Base-by-base conservation (phyloP, 2,113 vertebrate genomes). In the Narcine bancroftii region DNA sequence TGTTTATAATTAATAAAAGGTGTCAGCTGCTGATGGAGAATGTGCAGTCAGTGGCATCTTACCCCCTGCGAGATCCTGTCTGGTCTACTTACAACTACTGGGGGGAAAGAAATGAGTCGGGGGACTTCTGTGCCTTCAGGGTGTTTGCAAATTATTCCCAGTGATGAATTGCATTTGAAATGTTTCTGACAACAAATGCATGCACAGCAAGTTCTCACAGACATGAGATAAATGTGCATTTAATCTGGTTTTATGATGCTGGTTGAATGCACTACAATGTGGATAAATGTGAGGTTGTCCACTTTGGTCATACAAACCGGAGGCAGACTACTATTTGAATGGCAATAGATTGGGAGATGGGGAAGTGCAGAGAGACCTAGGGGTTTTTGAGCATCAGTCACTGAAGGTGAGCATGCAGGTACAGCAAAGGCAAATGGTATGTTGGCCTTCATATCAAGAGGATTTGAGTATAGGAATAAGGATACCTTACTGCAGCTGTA, bases 241-340 rank as follows among this genome's bases (percentile, higher is more conserved):
- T 83, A 83, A 83, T 83, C 79, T 53, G 79, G 29, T n/a, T 83
- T 53, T 50, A 4, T 83, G 79, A 83, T 83, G 11, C 17, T n/a
- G 13, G 24, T 50, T 81, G 45, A 81, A 29, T 11, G 76, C n/a
- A n/a, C n/a, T n/a, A n/a, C n/a, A n/a, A n/a, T n/a, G n/a, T n/a
- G n/a, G n/a, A n/a, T n/a, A n/a, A n/a, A n/a, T n/a, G n/a, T n/a
- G n/a, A n/a, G n/a, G n/a, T n/a, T n/a, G n/a, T n/a, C n/a, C n/a
- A n/a, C n/a, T n/a, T n/a, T n/a, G n/a, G n/a, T n/a, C n/a, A n/a
- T n/a, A n/a, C n/a, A n/a, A n/a, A n/a, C n/a, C n/a, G n/a, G n/a
- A n/a, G n/a, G n/a, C n/a, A n/a, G n/a, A n/a, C n/a, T n/a, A n/a
- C n/a, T n/a, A n/a, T n/a, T n/a, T n/a, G n/a, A n/a, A n/a, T n/a